These are phyloP conservation scores for Eulemur mongoz DNA, from an alignment of 2,797 vertebrate genomes.

Conservation along the genomic window DNA sequence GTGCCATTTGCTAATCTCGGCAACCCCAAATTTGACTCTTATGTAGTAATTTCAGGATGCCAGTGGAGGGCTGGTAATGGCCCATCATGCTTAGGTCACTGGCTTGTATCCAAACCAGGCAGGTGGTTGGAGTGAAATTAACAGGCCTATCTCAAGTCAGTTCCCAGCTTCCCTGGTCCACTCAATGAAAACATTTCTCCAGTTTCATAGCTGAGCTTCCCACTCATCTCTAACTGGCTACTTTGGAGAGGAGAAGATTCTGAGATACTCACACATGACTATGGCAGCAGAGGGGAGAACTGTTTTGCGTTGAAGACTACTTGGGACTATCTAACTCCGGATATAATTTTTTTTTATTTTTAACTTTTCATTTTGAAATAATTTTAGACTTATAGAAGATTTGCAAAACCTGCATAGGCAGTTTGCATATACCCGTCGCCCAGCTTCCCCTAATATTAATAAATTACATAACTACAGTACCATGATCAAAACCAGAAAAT, in stretches of 20 bases:
- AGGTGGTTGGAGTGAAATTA: slow-evolving; percentile 70
- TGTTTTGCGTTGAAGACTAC: neutral
- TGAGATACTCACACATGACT: neutral
- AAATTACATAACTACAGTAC: neutral
- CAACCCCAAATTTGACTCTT: slow-evolving; percentile 21
- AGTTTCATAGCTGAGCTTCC: neutral
- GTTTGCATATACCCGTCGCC: neutral
- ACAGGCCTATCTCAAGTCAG: slow-evolving; percentile 51
- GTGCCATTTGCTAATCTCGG: slow-evolving; percentile 18
- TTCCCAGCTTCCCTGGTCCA: neutral
- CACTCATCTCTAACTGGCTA: neutral
- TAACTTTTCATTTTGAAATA: neutral
- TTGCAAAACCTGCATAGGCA: neutral
- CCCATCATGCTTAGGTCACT: slow-evolving; percentile 62
- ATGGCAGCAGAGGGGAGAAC: neutral
- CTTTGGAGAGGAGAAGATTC: slow-evolving; percentile 49
- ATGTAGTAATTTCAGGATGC: slow-evolving; percentile 41
- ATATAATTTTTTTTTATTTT: neutral
- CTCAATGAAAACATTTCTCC: slow-evolving; percentile 28
- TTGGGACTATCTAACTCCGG: neutral
- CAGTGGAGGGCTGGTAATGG: slow-evolving; percentile 58
- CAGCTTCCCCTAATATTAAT: neutral
- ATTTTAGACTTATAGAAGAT: neutral
- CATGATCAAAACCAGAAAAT: neutral
- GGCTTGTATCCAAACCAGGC: slow-evolving; percentile 61